These are phyloP conservation scores for Passer domesticus DNA, from an alignment of 2,113 vertebrate genomes.

Conservation along the genomic window DNA sequence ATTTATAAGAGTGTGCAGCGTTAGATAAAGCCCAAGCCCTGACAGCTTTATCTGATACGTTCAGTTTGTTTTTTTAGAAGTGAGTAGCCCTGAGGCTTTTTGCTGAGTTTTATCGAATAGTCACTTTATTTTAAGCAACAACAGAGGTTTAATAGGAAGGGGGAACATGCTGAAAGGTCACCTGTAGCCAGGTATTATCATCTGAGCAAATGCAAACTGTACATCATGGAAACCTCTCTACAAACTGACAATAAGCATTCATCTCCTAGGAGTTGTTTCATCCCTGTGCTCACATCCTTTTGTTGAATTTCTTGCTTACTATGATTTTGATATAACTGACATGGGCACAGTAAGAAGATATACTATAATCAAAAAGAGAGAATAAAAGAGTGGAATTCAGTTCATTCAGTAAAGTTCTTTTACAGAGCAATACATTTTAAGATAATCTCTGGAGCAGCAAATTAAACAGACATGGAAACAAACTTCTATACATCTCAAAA, in stretches of 20 bases:
- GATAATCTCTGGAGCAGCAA: not conserved
- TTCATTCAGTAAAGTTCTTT: not conserved
- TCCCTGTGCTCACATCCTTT: not conserved
- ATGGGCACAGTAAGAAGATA: not conserved
- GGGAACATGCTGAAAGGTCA: slow-evolving; percentile 49
- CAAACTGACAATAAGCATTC: not conserved
- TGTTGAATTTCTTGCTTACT: not conserved
- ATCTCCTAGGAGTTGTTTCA: not conserved
- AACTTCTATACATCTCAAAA: not conserved
- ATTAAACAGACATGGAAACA: slow-evolving; percentile 11
- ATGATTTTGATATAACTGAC: not conserved
- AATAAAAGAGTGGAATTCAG: not conserved
- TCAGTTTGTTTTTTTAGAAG: slow-evolving; percentile 66
- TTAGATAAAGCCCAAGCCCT: slow-evolving; percentile 69
- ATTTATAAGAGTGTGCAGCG: slow-evolving; percentile 69
- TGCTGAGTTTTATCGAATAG: slow-evolving; percentile 40
- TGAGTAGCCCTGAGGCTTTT: slow-evolving; percentile 42
- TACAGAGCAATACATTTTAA: not conserved
- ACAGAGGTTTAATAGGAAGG: slow-evolving; percentile 40
- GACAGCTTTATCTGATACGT: slow-evolving; percentile 70
- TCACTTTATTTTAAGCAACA: slow-evolving; percentile 66
- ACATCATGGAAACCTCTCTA: not conserved
- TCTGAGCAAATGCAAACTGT: slow-evolving; percentile 7
- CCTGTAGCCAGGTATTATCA: slow-evolving; percentile 3
- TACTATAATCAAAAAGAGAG: not conserved